These are phyloP conservation scores for Lagopus muta DNA, from an alignment of 2,113 vertebrate genomes.

Conservation along the genomic window DNA sequence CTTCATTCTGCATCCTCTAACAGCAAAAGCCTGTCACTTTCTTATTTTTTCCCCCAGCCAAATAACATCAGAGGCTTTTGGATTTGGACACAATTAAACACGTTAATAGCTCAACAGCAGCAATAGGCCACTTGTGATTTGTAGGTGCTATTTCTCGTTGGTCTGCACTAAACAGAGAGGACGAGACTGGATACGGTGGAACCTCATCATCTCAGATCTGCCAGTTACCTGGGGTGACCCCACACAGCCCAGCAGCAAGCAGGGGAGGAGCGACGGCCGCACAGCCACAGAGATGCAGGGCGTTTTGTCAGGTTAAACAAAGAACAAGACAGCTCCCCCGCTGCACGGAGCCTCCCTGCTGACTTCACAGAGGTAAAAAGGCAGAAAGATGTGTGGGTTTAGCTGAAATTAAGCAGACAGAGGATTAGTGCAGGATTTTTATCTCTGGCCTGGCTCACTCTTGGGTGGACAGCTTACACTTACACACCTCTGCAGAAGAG, in stretches of 20 bases:
- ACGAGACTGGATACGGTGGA: not conserved
- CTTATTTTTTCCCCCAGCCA: not conserved
- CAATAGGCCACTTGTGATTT: not conserved
- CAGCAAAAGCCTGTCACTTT: not conserved
- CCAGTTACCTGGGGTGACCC: constrained; percentile 12
- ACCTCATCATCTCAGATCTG: not conserved
- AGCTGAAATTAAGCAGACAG: constrained; percentile 68
- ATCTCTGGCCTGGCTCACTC: constrained; percentile 65
- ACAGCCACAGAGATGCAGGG: not conserved
- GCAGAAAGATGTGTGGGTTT: constrained; percentile 54
- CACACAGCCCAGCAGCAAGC: rapidly evolving
- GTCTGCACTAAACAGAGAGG: not conserved
- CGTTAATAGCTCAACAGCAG: not conserved
- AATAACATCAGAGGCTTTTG: not conserved
- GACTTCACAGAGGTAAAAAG: constrained; percentile 31
- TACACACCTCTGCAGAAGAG: not conserved
- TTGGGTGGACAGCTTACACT: constrained; percentile 33
- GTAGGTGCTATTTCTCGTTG: not conserved
- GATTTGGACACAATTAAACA: not conserved
- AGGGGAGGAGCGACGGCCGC: not conserved
- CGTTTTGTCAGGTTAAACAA: not conserved
- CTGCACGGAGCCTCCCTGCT: not conserved
- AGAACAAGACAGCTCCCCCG: not conserved
- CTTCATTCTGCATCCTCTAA: not conserved
- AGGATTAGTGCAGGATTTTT: constrained; percentile 71